Conservation (phyloP, 2,797 vertebrate genomes). For the Gymnocypris eckloni region DNA sequence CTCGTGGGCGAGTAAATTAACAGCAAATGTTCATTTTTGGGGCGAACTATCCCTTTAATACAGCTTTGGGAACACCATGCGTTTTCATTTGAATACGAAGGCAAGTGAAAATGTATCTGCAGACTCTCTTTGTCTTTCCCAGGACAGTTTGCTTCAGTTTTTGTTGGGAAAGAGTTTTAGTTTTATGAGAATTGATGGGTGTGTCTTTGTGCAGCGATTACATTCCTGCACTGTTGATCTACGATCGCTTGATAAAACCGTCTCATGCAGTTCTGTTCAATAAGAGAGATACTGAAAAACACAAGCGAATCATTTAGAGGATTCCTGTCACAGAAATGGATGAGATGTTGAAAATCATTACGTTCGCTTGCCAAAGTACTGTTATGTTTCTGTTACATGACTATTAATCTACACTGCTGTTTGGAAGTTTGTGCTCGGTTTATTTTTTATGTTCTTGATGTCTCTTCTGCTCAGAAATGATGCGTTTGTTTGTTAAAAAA, state of each 20-base stretch:
- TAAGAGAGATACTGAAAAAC: conserved; percentile 50
- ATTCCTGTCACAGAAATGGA: conserved; percentile 75
- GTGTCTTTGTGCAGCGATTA: conserved; percentile 1
- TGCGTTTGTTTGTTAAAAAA: neutral
- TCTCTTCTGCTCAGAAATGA: neutral
- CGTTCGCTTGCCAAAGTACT: neutral
- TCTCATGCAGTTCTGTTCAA: conserved; percentile 14
- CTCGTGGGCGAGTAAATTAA: neutral
- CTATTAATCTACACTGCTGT: neutral
- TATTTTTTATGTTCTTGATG: neutral
- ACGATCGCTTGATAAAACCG: conserved; percentile 23
- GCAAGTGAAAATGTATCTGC: neutral
- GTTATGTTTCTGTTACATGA: neutral
- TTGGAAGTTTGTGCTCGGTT: neutral
- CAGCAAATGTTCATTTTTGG: neutral
- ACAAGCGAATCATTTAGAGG: conserved; percentile 72
- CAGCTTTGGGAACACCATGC: neutral
- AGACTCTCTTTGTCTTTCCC: neutral
- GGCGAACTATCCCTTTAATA: neutral
- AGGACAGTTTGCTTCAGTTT: neutral
- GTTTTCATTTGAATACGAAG: conserved; percentile 22
- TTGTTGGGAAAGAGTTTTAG: neutral
- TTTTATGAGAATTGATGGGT: conserved; percentile 9
- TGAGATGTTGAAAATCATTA: conserved; percentile 29
- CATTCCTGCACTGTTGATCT: conserved; percentile 13